Base-by-base conservation (phyloP, 2,797 vertebrate genomes). In the Macrochelys suwanniensis region DNA sequence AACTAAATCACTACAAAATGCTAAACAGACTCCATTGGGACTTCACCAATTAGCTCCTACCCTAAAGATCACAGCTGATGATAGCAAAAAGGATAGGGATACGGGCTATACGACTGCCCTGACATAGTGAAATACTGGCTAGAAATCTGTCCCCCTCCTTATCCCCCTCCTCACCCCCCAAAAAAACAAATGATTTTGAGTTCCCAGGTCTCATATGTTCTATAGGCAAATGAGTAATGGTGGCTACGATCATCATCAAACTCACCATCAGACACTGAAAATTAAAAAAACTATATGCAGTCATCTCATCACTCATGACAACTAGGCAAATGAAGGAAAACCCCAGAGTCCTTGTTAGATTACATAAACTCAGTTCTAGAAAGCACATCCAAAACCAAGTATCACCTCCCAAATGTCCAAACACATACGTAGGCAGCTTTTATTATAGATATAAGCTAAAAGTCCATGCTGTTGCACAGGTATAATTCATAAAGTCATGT, bases 381-480 rank as follows among this genome's bases (percentile, higher is more conserved):
- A 68, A 21, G 31, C 61, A n/a, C n/a, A 37, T 37, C 65, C 11
- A 9, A 68, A 68, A 68, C n/a, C 33, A 68, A 68, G 21, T 15
- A 21, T 4, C 33, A 19, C 26, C 21, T 19, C 28, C 31, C 26
- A 61, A 61, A 28, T 31, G 7, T 85, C 74, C 31, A 87, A 78
- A 57, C 19, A 1, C 26, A 15, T 47, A 84, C 23, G 13, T 0
- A 0, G 21, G 0, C 0, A 95, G 76, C 59, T 87, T 10, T 94
- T 61, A 33, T 90, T 95, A 92, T 90, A 92, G 84, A 81, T 28
- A 4, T 16, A 45, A 84, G 89, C 57, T 31, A 59, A 31, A 59
- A 59, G 57, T 56, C 25, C 21, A 56, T 56, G 54, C 54, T 56
- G 25, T 56, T 59, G 26, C 11, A 13, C 11, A 10, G 12, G 11